These are phyloP conservation scores for Streptopelia turtur DNA, from an alignment of 2,797 vertebrate species.

Conservation along the genomic window DNA sequence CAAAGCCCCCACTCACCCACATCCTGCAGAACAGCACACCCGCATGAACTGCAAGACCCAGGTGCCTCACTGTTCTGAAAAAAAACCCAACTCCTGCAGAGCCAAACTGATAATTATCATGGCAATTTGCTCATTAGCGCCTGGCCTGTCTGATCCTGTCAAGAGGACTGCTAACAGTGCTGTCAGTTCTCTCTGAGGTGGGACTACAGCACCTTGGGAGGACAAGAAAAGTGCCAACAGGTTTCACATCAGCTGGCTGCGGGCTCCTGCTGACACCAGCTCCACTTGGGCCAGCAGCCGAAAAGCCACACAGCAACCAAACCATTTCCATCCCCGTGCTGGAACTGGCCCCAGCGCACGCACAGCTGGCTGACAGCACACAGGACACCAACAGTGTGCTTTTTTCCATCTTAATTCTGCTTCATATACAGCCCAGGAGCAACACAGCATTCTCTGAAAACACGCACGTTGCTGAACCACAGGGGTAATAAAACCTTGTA, in stretches of 20 bases:
- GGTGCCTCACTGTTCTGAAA: not conserved
- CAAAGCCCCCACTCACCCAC: not conserved
- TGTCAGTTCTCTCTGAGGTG: not conserved
- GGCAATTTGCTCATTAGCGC: not conserved
- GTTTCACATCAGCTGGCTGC: not conserved
- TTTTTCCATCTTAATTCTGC: not conserved
- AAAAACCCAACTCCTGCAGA: not conserved
- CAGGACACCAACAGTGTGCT: not conserved
- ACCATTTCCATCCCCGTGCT: not conserved
- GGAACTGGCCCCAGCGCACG: not conserved
- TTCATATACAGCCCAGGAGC: not conserved
- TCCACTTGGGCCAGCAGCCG: not conserved
- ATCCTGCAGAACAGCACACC: not conserved
- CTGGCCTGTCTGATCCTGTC: not conserved
- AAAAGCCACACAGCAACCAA: not conserved
- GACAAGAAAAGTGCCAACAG: not conserved
- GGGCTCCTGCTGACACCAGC: not conserved
- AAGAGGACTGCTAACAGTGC: not conserved
- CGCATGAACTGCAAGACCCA: not conserved
- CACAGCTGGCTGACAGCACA: not conserved
- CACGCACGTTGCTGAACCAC: not conserved
- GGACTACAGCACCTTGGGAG: not conserved
- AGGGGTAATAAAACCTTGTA: not conserved
- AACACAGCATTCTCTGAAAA: not conserved
- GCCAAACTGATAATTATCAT: not conserved